These are phyloP conservation scores for Chrysolina haemoptera DNA, from an alignment of 2,888 invertebrate genomes.

Conservation along the genomic window DNA sequence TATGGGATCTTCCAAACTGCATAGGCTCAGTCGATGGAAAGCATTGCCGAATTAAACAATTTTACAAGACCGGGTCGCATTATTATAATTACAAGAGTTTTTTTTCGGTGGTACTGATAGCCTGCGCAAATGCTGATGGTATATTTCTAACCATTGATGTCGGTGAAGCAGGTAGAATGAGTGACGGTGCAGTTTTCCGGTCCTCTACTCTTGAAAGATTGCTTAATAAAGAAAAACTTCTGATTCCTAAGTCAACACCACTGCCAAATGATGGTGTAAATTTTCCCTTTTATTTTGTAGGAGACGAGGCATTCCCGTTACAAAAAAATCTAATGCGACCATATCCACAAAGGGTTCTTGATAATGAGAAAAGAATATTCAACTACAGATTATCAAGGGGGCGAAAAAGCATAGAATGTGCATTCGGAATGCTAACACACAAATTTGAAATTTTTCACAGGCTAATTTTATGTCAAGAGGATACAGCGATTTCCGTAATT, in stretches of 20 bases:
- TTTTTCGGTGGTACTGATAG: neutral
- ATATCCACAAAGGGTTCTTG: too few relatives aligned
- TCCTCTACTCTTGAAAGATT: slow-evolving; percentile 21
- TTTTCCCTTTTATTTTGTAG: slow-evolving; percentile 11
- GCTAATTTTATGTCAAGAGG: too few relatives aligned
- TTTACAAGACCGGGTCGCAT: slow-evolving; percentile 20
- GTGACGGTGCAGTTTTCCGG: too few relatives aligned
- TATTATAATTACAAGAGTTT: slow-evolving; percentile 29
- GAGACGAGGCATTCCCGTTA: slow-evolving; percentile 20
- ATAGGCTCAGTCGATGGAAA: slow-evolving; percentile 29
- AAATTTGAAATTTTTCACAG: too few relatives aligned
- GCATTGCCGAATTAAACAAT: slow-evolving; percentile 19
- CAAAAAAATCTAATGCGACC: too few relatives aligned
- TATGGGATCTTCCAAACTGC: slow-evolving; percentile 32
- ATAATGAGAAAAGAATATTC: slow-evolving; percentile 27
- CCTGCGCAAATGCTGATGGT: too few relatives aligned
- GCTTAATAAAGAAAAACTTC: slow-evolving; percentile 27
- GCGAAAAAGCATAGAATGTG: slow-evolving; percentile 12
- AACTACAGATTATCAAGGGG: slow-evolving; percentile 31
- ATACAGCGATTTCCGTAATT: too few relatives aligned
- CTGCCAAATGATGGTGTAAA: slow-evolving; percentile 8
- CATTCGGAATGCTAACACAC: too few relatives aligned
- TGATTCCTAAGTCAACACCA: neutral
- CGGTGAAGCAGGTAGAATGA: too few relatives aligned
- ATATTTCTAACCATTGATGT: too few relatives aligned